Conservation (phyloP, 2,113 vertebrate species). For the Rhombomys opimus region DNA sequence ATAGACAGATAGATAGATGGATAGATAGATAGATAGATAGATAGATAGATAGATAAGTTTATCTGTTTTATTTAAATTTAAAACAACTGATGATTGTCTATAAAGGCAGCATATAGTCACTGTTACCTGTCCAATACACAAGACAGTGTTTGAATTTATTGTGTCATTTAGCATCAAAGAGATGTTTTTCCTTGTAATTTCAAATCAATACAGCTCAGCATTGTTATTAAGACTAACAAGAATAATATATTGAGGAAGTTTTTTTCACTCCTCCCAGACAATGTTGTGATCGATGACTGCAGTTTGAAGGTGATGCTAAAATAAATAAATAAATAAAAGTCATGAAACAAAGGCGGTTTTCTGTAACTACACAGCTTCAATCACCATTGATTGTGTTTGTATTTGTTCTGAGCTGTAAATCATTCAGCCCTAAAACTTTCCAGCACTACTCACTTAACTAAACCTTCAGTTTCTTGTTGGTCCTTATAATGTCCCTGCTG, state of each 20-base stretch:
- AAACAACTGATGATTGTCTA: not conserved
- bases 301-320: not conserved
- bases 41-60: not conserved
- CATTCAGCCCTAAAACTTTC: not conserved
- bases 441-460: constrained; percentile 7
- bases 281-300: too few species aligned
- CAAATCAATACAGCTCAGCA: not conserved
- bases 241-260: not conserved
- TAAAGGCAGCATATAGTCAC: not conserved
- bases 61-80: not conserved
- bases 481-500: not conserved
- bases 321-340: not conserved
- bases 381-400: not conserved
- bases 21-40: not conserved
- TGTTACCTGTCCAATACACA: not conserved
- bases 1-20: not conserved
- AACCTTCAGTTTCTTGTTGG: not conserved
- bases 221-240: not conserved
- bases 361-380: not conserved
- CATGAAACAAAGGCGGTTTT: not conserved
- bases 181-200: constrained; percentile 16
- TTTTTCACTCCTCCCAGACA: not conserved
- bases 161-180: not conserved
- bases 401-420: not conserved
- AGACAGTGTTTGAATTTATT: constrained; percentile 17